These are phyloP conservation scores for Autographa gamma DNA, from an alignment of 2,888 invertebrate species.

Conservation along the genomic window DNA sequence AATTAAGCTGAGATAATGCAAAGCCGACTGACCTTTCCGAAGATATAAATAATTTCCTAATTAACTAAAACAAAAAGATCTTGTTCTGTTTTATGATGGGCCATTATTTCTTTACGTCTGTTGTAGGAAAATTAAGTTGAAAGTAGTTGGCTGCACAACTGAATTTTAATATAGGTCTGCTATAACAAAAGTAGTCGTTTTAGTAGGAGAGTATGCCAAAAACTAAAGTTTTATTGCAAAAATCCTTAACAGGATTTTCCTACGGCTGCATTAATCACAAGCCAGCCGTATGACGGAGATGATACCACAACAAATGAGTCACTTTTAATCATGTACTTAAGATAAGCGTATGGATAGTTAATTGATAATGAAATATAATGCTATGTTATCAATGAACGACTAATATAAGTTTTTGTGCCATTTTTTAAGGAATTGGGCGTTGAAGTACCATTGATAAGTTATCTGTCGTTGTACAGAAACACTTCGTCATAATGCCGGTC, in stretches of 20 bases:
- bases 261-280: slow-evolving; percentile 9
- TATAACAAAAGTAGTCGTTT: not conserved
- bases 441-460: slow-evolving; percentile 25
- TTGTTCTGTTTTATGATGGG: slow-evolving; percentile 21
- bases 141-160: not conserved
- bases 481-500: not conserved
- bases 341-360: slow-evolving; percentile 60
- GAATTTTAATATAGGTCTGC: not conserved
- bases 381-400: slow-evolving; percentile 38
- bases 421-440: slow-evolving; percentile 29
- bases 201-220: not conserved
- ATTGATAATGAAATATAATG: slow-evolving; percentile 52
- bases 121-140: not conserved
- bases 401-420: slow-evolving; percentile 31
- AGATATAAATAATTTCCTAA: slow-evolving; percentile 28
- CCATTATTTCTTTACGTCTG: not conserved
- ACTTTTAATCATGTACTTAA: slow-evolving; percentile 62
- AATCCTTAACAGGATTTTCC: slow-evolving; percentile 12
- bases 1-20: slow-evolving; percentile 27
- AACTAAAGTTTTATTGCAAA: not conserved
- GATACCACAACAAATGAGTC: slow-evolving; percentile 61
- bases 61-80: slow-evolving; percentile 46
- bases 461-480: slow-evolving; percentile 12
- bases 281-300: slow-evolving; percentile 31
- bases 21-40: slow-evolving; percentile 43